These are phyloP conservation scores for Diadegma fenestrale DNA, from an alignment of 2,888 invertebrate species.

Conservation along the genomic window DNA sequence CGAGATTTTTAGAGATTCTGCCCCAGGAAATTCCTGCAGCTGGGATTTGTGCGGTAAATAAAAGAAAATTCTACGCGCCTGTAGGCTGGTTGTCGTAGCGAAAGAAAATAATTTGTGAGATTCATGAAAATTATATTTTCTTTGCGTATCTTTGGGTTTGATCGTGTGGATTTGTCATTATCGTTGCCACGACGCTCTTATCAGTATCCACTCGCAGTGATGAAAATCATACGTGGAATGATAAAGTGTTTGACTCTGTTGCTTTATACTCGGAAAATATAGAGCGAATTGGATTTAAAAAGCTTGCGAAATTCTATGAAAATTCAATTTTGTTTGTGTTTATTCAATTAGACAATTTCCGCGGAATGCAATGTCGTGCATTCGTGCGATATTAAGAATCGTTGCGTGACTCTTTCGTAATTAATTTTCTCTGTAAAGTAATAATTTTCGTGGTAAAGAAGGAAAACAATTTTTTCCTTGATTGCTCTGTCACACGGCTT, in stretches of 20 bases:
- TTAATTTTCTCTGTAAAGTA: background rate
- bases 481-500: background rate
- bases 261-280: too few species aligned
- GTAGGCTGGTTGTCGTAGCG: background rate
- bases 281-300: background rate
- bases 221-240: background rate
- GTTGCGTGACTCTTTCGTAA: background rate
- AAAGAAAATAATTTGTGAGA: background rate
- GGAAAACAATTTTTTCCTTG: background rate
- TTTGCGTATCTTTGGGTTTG: background rate
- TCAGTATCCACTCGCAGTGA: background rate
- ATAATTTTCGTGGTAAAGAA: background rate
- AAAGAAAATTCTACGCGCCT: background rate
- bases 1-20: background rate
- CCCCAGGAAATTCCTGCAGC: background rate
- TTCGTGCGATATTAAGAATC: background rate
- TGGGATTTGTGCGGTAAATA: background rate
- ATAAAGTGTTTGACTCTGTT: background rate
- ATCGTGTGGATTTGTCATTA: background rate
- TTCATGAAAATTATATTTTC: constrained; percentile 28
- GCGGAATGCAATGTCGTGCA: background rate
- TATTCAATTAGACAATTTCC: background rate
- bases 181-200: constrained; percentile 12
- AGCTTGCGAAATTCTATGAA: background rate
- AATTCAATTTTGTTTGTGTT: background rate